These are phyloP conservation scores for Drosophila birchii DNA, from an alignment of 2,888 invertebrate species.

Conservation along the genomic window DNA sequence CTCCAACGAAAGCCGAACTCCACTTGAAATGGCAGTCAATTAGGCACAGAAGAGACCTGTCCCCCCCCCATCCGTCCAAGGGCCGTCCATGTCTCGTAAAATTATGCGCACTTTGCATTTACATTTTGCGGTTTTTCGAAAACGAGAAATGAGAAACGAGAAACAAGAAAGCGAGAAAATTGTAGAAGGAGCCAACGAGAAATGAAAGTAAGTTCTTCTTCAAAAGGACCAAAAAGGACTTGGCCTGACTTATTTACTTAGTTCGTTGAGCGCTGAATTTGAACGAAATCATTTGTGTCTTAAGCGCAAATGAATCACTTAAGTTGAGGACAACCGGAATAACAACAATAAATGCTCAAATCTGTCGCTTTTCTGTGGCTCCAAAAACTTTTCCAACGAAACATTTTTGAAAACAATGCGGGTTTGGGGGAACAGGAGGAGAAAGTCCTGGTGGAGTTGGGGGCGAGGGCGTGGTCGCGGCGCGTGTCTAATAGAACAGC, in stretches of 20 bases:
- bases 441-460: not conserved
- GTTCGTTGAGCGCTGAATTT: constrained; percentile 70
- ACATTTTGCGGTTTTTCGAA: constrained; percentile 73
- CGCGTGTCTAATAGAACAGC: constrained; percentile 72
- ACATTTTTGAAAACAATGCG: constrained; percentile 31
- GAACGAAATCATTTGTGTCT: constrained; percentile 70
- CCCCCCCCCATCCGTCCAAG: not conserved
- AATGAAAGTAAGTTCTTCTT: constrained; percentile 14
- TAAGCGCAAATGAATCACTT: constrained; percentile 77
- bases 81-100: constrained; percentile 45
- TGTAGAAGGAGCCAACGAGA: constrained; percentile 8
- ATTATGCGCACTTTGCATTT: constrained; percentile 74
- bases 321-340: constrained; percentile 56
- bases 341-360: constrained; percentile 34
- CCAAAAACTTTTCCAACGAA: constrained; percentile 36
- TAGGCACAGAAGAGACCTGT: constrained; percentile 69
- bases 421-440: not conserved
- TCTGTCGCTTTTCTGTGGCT: constrained; percentile 20
- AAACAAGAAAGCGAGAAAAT: not conserved
- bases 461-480: constrained; percentile 20
- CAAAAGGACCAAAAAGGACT: constrained; percentile 12
- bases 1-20: constrained; percentile 17
- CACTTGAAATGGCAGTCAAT: constrained; percentile 64
- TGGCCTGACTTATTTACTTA: constrained; percentile 73
- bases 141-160: constrained; percentile 2